Base-by-base conservation (phyloP, 2,113 vertebrate genomes). In the Epinephelus fuscoguttatus region DNA sequence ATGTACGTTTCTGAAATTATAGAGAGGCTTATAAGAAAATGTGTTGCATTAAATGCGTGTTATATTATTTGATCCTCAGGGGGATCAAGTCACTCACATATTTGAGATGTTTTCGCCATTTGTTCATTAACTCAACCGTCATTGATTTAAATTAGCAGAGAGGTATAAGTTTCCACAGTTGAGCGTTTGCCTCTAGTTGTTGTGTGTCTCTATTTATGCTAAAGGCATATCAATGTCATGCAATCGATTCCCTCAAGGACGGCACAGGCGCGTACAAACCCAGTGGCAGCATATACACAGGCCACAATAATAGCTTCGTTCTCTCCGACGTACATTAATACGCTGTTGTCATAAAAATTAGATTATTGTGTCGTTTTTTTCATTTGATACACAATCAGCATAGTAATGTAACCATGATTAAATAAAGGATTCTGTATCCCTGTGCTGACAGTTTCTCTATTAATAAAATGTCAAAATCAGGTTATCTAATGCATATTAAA, bases 391-490 rank as follows among this genome's bases (percentile, higher is more conserved):
- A 89, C 86, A 92, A 86, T 93, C 90, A 84, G 79, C 70, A 81
- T 69, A 82, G 75, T 91, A 86, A 93, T 78, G 37, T 81, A 88
- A 60, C 78, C 62, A 61, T 92, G 81, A 95, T 94, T 88, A 88
- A 95, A 93, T 92, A 89, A 85, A 86, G 68, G 90, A 89, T 75
- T 62, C 81, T 52, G 56, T 78, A 33, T 84, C 67, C 60, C 60
- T 56, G 57, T 37, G 30, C 82, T 87, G 91, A 93, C 94, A 94
- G 88, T 76, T 90, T 84, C 84, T 79, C 86, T 81, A 94, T 94
- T 95, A 94, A 93, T 94, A 88, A 94, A 91, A 92, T 89, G 93
- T 91, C 93, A 94, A 84, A 95, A 94, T 91, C 89, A 73, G 82
- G 80, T 91, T 90, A 89, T 91, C 64, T 78, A 91, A 92, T 91